Evolutionary conservation across 2,113 vertebrate species (phyloP), one percentile per base, ranked within the genome.

Genomic region (Parus major): DNA sequence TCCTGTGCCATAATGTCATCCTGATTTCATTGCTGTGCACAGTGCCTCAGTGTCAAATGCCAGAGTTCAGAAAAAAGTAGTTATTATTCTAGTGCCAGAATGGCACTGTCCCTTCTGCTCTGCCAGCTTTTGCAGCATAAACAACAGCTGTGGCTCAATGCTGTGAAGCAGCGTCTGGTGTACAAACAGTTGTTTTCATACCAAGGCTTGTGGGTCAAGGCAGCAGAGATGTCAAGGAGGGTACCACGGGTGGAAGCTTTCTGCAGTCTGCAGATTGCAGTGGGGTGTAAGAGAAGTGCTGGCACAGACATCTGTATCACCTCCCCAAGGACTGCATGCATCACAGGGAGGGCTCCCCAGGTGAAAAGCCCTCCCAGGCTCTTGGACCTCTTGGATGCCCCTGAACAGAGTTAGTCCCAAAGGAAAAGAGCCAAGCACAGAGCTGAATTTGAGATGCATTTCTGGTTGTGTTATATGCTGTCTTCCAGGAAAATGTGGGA

Each of bases 381-480:
- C 17, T 29, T 39, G 15, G 33, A 41, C 42, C 21, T 49, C 44
- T 18, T 33, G 35, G 33, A 15, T 66, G 6, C 5, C 8, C 31
- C 31, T 57, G 19, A 39, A 31, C 10, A 50, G 68, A 27, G 4
- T 22, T 44, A 66, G 13, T 22, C 42, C 25, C 6, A 57, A 76
- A 60, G 24, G 18, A 36, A 56, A 68, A 49, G 9, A 50, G 29
- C 18, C 15, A 57, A 29, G 14, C 29, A 29, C 15, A n/a, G 36
- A 61, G 46, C 6, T 56, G 71, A 35, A 70, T 71, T 82, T 83
- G 31, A 14, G 11, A 25, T 72, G 14, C 5, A 4, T 31, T 79
- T 83, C 55, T 73, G 21, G 12, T 69, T 72, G 12, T 24, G n/a
- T 59, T 25, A 17, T 20, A 19, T 1, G 0, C 16, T 68, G 0